Evolutionary conservation across 2,797 vertebrate species (phyloP), one percentile per base, ranked within the genome.

Genomic region (Anas bernieri): DNA sequence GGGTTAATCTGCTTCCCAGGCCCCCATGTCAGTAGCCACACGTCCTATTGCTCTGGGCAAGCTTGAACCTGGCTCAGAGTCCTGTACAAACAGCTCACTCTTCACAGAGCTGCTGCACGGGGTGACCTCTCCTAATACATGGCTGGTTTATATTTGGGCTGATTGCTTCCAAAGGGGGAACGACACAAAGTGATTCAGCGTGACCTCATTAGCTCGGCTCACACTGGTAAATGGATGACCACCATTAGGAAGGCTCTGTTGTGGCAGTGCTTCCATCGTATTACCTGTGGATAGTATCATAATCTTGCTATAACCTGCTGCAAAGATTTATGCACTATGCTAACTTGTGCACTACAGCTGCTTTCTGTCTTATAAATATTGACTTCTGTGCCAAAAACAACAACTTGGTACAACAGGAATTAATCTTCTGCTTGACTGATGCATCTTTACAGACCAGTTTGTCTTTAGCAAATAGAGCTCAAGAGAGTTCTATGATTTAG

Each of bases 161-260:
- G 95, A 97, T 95, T 96, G 88, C 95, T 90, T 96, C 69, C 93
- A 94, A 92, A 94, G 94, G 96, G 83, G 82, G 96, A 96, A 96
- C 84, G 91, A 95, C 93, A 96, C 26, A 21, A 96, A 95, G 94
- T 95, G 88, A 96, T 92, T 94, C 87, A 83, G 83, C 83, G 93
- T 86, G 94, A 97, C 97, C 92, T 98, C 93, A 94, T 97, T 97
- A 98, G 95, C 39, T 30, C 91, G 92, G 83, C 96, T 97, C 96
- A 88, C 82, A 90, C 91, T 96, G 95, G 70, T 97, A 97, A 97
- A 94, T 48, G 70, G 88, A 97, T 96, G 94, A 87, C 87, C 94
- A 87, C 87, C 89, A 97, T 96, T 95, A 94, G 91, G 86, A 95
- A 86, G 43, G 75, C 89, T 96, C 94, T 79, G 95, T 91, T 82